Percentiles rank a stretch among this genome's conserved stretches.
phyloP scores from a whole-genome alignment of 2,797 vertebrate species.

The Aulostomus chinensis region DNA sequence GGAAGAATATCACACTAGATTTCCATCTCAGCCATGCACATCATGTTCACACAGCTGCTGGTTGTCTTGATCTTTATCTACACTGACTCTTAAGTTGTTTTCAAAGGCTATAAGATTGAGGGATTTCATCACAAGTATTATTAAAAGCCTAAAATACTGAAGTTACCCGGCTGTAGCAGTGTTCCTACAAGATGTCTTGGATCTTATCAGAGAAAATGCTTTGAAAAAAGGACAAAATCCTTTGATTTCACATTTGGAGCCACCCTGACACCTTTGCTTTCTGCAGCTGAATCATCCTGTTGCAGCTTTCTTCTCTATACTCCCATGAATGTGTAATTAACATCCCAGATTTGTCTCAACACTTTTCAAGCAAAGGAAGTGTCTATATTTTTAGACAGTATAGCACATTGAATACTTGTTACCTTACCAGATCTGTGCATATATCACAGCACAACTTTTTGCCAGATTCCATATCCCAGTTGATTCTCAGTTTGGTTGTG shows the following conservation, averaged over 20 bases:
- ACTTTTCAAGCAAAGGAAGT: background rate
- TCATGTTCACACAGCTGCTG: background rate
- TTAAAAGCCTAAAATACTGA: too few relatives aligned
- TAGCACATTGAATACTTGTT: background rate
- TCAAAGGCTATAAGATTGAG: background rate
- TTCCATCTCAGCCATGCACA: background rate
- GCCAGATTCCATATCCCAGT: conserved; percentile 33
- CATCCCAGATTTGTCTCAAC: too few relatives aligned
- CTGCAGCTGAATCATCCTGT: background rate
- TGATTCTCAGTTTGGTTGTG: conserved; percentile 33
- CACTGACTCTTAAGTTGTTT: background rate
- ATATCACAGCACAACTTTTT: conserved; percentile 19
- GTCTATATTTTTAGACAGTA: conserved; percentile 12
- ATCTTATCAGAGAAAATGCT: too few relatives aligned
- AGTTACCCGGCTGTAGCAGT: too few relatives aligned
- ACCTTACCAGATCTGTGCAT: conserved; percentile 6
- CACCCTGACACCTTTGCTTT: too few relatives aligned
- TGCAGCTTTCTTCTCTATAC: too few relatives aligned
- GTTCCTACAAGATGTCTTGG: too few relatives aligned
- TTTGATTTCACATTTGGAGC: too few relatives aligned
- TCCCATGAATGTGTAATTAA: too few relatives aligned
- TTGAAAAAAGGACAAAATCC: too few relatives aligned
- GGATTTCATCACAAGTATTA: background rate
- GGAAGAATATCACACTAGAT: background rate
- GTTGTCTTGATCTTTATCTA: background rate